These are phyloP conservation scores for Graphium colonna DNA, from an alignment of 2,888 invertebrate genomes.

Conservation along the genomic window DNA sequence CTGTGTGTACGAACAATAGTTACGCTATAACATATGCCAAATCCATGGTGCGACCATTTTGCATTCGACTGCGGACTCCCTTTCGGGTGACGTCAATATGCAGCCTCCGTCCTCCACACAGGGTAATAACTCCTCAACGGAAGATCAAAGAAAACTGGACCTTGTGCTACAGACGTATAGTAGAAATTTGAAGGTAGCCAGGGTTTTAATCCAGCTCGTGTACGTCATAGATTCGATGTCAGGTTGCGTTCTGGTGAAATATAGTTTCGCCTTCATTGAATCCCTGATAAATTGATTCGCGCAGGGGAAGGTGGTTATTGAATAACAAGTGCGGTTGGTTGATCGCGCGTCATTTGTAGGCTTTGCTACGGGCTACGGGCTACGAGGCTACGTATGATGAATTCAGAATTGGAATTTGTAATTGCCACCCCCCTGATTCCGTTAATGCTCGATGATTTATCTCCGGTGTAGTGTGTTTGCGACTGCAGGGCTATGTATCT, in stretches of 20 bases:
- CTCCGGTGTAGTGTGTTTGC: too few relatives aligned
- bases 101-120: slow-evolving; percentile 43
- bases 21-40: slow-evolving; percentile 77
- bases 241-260: slow-evolving; percentile 68
- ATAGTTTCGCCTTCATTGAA: slow-evolving; percentile 79
- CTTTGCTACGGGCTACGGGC: slow-evolving; percentile 35
- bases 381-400: slow-evolving; percentile 35
- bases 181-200: slow-evolving; percentile 18
- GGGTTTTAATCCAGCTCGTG: slow-evolving; percentile 41
- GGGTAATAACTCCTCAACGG: slow-evolving; percentile 29
- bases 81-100: slow-evolving; percentile 78
- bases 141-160: slow-evolving; percentile 11
- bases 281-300: slow-evolving; percentile 75
- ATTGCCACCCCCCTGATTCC: slow-evolving; percentile 35
- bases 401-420: slow-evolving; percentile 45
- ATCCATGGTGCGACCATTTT: slow-evolving; percentile 77
- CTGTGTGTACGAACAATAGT: slow-evolving; percentile 57
- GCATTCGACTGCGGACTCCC: slow-evolving; percentile 74
- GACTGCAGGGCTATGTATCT: too few relatives aligned
- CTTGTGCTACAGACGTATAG: background rate
- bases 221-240: slow-evolving; percentile 54
- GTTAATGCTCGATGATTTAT: slow-evolving; percentile 37
- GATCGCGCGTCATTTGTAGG: slow-evolving; percentile 50
- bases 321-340: slow-evolving; percentile 73
- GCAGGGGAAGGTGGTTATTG: slow-evolving; percentile 68